These are phyloP conservation scores for Odontamblyopus rebecca DNA, from an alignment of 2,797 vertebrate species.

Conservation along the genomic window DNA sequence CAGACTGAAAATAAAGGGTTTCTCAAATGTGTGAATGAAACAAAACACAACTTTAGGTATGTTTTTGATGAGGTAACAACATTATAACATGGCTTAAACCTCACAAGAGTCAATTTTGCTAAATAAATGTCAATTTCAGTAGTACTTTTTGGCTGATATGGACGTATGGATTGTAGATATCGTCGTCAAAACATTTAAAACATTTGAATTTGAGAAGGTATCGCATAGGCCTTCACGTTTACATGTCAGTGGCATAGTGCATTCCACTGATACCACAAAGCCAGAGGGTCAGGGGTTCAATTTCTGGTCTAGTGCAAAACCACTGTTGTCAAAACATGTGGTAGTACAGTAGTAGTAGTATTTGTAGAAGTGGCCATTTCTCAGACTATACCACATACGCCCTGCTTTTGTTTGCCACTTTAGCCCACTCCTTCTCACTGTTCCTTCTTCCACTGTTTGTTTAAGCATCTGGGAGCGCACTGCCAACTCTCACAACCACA, in stretches of 20 bases:
- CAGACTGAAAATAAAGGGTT: no score
- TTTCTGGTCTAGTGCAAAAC: background rate
- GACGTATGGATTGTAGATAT: no score
- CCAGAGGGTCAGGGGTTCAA: background rate
- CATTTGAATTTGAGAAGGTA: background rate
- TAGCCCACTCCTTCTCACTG: conserved; percentile 50
- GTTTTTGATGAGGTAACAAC: no score
- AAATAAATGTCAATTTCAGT: no score
- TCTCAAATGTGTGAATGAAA: no score
- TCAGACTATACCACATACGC: background rate
- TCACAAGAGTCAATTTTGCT: no score
- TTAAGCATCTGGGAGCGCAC: conserved; percentile 32
- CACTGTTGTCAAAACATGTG: background rate
- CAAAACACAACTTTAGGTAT: no score
- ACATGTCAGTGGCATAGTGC: background rate
- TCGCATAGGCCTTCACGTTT: background rate
- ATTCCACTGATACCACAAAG: background rate
- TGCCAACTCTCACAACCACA: conserved; percentile 48
- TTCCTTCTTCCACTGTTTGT: conserved; percentile 43
- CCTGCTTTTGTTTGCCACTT: no score
- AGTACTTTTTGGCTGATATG: no score
- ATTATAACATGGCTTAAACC: no score
- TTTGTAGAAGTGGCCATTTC: background rate
- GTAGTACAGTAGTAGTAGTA: background rate
- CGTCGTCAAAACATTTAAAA: background rate